Conservation (phyloP, 35 echinoderm and acorn worm species). For the Apostichopus californicus region DNA sequence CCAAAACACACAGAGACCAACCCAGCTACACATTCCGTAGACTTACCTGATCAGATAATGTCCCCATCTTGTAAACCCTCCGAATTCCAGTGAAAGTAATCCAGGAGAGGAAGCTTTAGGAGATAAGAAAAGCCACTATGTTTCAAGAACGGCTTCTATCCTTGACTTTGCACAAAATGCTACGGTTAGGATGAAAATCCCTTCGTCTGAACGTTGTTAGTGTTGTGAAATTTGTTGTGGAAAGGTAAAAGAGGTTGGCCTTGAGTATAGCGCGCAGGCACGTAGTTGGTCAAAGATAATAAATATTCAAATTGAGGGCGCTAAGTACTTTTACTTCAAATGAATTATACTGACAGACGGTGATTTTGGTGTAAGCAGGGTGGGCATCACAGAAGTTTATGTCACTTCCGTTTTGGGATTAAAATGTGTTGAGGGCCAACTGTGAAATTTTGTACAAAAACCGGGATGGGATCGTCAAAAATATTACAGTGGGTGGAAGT, state of each 20-base stretch:
- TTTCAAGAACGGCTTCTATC: constrained; percentile 45
- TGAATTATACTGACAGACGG: too few species aligned
- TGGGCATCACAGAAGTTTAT: too few species aligned
- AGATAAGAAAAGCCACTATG: background rate
- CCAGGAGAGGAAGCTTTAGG: background rate
- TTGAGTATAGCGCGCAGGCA: background rate
- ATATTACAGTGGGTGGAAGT: too few species aligned
- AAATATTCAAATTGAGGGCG: constrained; percentile 11
- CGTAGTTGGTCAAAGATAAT: background rate
- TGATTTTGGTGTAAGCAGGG: too few species aligned
- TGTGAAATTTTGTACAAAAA: too few species aligned
- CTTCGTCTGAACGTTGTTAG: constrained; percentile 22
- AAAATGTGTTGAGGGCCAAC: too few species aligned
- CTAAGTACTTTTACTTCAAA: background rate
- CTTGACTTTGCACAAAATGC: constrained; percentile 9
- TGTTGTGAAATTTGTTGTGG: background rate
- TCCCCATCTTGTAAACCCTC: constrained; percentile 48
- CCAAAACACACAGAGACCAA: constrained; percentile 13
- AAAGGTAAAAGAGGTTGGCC: background rate
- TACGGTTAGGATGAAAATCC: constrained; percentile 19
- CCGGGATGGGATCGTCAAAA: too few species aligned
- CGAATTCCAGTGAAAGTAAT: constrained; percentile 24
- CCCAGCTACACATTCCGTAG: background rate
- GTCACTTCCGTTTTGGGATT: too few species aligned
- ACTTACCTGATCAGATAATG: constrained; percentile 53